Percentiles rank a stretch among this genome's conserved stretches.
These are phyloP conservation scores for Istiophorus platypterus DNA, from an alignment of 2,113 vertebrate species.

Conservation along the genomic window DNA sequence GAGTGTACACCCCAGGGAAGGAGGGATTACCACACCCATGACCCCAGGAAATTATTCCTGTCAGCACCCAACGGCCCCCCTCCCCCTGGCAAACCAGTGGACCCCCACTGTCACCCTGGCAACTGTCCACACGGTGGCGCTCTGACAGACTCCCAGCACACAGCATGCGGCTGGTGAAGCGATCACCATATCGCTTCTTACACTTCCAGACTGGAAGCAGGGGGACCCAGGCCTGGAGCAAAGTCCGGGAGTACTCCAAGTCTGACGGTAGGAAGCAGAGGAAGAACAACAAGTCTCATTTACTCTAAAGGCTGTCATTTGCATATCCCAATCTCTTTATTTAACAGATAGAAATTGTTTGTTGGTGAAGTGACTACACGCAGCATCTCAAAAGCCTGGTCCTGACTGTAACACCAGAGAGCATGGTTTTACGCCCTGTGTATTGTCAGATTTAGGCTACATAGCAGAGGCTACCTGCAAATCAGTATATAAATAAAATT, in stretches of 20 bases:
- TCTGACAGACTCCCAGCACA: constrained; percentile 90
- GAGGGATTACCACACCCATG: constrained; percentile 90
- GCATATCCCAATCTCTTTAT: neutral
- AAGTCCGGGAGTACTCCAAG: constrained; percentile 88
- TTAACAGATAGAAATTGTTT: neutral
- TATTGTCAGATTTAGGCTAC: no score
- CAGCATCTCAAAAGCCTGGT: no score
- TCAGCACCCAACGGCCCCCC: constrained; percentile 87
- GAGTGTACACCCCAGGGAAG: constrained; percentile 91
- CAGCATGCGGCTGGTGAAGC: constrained; percentile 90
- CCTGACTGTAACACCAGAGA: neutral
- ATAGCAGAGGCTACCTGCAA: no score
- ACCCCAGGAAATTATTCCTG: constrained; percentile 92
- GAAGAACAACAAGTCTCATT: neutral
- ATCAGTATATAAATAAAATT: neutral
- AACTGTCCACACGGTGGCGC: constrained; percentile 89
- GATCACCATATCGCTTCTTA: constrained; percentile 83
- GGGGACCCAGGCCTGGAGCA: constrained; percentile 89
- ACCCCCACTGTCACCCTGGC: constrained; percentile 92
- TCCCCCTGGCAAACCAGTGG: constrained; percentile 89
- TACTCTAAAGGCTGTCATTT: neutral
- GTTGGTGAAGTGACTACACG: neutral
- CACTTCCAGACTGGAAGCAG: constrained; percentile 87
- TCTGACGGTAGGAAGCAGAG: constrained; percentile 61
- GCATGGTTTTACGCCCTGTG: no score